phyloP scores from a whole-genome alignment of 37 sponge, comb jelly and placozoan genomes.

The Chondrosia reniformis region DNA sequence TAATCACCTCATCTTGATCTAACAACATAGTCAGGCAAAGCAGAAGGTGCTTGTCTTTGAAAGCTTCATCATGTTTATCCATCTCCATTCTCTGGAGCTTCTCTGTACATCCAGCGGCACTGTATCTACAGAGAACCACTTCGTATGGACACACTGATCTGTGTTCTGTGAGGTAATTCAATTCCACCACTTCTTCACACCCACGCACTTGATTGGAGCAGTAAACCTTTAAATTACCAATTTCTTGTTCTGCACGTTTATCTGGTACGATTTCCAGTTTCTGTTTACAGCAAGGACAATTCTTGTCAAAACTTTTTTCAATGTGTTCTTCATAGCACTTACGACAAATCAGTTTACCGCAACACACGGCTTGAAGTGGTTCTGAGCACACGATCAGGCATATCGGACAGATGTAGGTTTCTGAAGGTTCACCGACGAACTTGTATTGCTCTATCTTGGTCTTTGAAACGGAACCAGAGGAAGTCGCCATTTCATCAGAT shows the following conservation, averaged over 20 bases:
- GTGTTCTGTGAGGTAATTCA: neutral
- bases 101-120: neutral
- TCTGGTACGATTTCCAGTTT: neutral
- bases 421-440: neutral
- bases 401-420: neutral
- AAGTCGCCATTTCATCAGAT: too few species aligned
- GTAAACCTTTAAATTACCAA: neutral
- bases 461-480: too few species aligned
- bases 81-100: neutral
- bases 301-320: neutral
- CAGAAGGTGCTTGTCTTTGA: neutral
- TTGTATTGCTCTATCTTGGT: neutral
- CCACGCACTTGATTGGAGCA: neutral
- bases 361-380: constrained; percentile 10
- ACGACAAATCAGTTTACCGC: neutral
- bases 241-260: constrained; percentile 4
- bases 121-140: neutral
- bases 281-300: constrained; percentile 12
- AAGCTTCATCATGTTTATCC: neutral
- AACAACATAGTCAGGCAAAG: too few species aligned
- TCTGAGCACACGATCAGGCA: neutral
- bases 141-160: neutral
- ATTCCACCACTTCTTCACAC: neutral
- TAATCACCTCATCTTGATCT: too few species aligned
- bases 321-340: neutral